These are phyloP conservation scores for Hemithea aestivaria DNA, from an alignment of 2,888 invertebrate genomes.

Conservation along the genomic window DNA sequence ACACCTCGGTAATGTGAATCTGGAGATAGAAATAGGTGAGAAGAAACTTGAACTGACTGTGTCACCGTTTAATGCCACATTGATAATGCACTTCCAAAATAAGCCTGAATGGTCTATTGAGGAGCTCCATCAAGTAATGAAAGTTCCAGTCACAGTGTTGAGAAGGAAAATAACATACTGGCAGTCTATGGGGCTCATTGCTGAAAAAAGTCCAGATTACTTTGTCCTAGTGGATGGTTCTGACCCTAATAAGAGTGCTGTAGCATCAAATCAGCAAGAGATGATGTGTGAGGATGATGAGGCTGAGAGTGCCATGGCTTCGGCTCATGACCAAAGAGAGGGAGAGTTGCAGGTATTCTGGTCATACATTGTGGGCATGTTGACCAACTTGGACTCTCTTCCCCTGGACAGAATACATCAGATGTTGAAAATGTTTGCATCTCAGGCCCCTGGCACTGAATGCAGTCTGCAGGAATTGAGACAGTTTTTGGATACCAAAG, in stretches of 20 bases:
- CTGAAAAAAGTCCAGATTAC: conserved; percentile 86
- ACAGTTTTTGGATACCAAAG: conserved; percentile 94
- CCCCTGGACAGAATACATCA: conserved; percentile 96
- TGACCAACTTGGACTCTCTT: conserved; percentile 95
- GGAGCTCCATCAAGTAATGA: conserved; percentile 90
- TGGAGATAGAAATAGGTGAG: conserved; percentile 93
- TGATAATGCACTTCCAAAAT: conserved; percentile 95
- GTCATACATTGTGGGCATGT: conserved; percentile 98
- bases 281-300: conserved; percentile 93
- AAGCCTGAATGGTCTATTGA: conserved; percentile 92
- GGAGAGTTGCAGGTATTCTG: conserved; percentile 96
- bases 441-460: conserved; percentile 93
- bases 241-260: conserved; percentile 75
- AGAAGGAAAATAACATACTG: conserved; percentile 94
- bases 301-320: conserved; percentile 95
- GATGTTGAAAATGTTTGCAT: conserved; percentile 98
- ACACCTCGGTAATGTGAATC: conserved; percentile 93
- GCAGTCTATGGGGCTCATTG: conserved; percentile 94
- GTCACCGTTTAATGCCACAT: conserved; percentile 95
- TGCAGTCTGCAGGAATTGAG: conserved; percentile 93
- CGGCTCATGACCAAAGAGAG: conserved; percentile 95
- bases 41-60: conserved; percentile 89
- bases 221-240: conserved; percentile 85
- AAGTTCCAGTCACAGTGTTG: conserved; percentile 91
- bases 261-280: conserved; percentile 76